Base-by-base conservation (phyloP, 2,888 invertebrate genomes). In the Tiliacea citrago region DNA sequence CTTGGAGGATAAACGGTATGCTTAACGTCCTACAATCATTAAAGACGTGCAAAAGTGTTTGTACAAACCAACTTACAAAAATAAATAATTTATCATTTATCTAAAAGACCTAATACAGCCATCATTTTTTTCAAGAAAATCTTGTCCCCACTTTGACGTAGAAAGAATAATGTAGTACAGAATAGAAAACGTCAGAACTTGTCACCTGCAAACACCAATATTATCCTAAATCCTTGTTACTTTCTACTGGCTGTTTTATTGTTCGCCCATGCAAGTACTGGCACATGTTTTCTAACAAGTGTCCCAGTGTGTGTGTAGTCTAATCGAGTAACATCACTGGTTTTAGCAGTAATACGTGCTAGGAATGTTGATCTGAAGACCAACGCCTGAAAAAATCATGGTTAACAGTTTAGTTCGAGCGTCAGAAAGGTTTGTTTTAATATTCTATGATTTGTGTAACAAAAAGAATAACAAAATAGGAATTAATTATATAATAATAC, bases 271-370 rank as follows among this genome's bases (percentile, higher is more conserved):
- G 29, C 29, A 62, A 62, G 70, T 62, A 35, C 9, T 16, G n/a
- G 18, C 42, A 39, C 39, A 63, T 51, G 18, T 47, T 66, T 49
- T 47, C 21, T 8, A 42, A 65, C 55, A 60, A 60, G 13, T 62
- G 49, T 45, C 45, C 18, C 55, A 57, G 29, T n/a, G 47, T 57
- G 21, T 67, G 65, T 39, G 10, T 68, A 63, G n/a, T 61, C 16
- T 72, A 70, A 80, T 82, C 66, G 53, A 55, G 51, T 76, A 63
- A 67, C 68, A 68, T 69, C 65, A 51, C 73, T 53, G 42, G 70
- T 77, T 82, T 73, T 62, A 82, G 55, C 68, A 35, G 42, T 16
- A 63, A 62, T 62, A 80, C 82, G 82, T 82, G 82, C 39, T 71
- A 21, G 29, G 58, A 69, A 13, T 71, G 10, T 70, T 51, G n/a